Evolutionary conservation across 2,797 vertebrate species (phyloP).

Genomic region (Manis pentadactyla): DNA sequence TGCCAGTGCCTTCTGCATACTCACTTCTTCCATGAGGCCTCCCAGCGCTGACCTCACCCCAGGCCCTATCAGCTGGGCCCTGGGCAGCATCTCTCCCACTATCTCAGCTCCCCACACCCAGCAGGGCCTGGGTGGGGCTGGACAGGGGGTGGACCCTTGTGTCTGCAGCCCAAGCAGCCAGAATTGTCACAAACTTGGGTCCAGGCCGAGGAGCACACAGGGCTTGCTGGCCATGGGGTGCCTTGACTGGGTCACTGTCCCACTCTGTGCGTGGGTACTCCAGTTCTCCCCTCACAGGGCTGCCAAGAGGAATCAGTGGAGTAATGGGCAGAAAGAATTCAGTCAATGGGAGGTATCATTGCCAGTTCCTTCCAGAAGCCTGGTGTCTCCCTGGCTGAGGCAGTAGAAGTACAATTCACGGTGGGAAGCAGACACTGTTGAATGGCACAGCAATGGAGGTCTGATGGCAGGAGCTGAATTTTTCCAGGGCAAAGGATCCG

Average conservation of each 20-base stretch:
- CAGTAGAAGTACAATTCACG: background rate
- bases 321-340: accelerated
- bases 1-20: background rate
- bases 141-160: background rate
- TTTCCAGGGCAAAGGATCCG: background rate
- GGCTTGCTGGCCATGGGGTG: background rate
- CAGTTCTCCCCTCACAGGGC: background rate
- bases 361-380: background rate
- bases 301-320: background rate
- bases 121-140: background rate
- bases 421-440: background rate
- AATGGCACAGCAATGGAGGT: background rate
- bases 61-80: background rate
- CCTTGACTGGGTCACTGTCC: no score
- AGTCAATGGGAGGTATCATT: accelerated
- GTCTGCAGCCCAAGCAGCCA: background rate
- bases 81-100: background rate
- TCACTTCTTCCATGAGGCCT: background rate
- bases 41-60: conserved; percentile 4
- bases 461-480: background rate
- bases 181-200: background rate
- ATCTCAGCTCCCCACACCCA: conserved; percentile 42
- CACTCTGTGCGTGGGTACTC: background rate
- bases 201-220: background rate
- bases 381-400: background rate